A percentile compares a stretch with the other conserved stretches of the same genome.
phyloP scores from a whole-genome alignment of 64 coral and sea anemone genomes.

The Stichodactyla mertensii region DNA sequence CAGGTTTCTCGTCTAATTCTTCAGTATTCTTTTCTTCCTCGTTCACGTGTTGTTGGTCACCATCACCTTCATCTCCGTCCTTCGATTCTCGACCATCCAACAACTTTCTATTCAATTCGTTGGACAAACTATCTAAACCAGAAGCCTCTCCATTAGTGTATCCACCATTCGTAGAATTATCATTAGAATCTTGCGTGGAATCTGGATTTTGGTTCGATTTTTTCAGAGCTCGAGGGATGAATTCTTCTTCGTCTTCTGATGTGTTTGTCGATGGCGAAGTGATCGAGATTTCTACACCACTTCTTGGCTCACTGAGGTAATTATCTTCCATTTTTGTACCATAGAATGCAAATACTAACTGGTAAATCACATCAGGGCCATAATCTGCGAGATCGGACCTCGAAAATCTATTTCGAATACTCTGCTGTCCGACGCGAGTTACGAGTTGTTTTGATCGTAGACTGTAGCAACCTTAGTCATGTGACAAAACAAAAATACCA shows the following conservation, averaged over 20 bases:
- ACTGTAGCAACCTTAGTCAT: conserved; percentile 26
- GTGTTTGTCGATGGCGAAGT: conserved; percentile 32
- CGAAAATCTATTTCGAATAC: background rate
- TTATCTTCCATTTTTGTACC: conserved; percentile 13
- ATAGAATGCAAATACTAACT: background rate
- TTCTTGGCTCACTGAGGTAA: conserved; percentile 33
- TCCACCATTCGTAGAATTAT: background rate
- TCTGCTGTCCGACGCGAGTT: background rate
- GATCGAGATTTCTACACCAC: conserved; percentile 38
- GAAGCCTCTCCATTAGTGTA: background rate
- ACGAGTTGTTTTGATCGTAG: conserved; percentile 28
- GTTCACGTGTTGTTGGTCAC: background rate
- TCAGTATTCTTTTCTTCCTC: background rate
- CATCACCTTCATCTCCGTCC: conserved; percentile 1
- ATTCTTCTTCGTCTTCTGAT: conserved; percentile 43
- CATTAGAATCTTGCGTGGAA: background rate
- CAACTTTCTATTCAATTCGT: background rate
- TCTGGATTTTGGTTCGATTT: background rate
- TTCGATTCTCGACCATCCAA: conserved; percentile 1
- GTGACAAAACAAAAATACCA: conserved; percentile 33
- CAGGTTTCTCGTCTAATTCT: conserved; percentile 45
- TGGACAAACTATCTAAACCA: background rate
- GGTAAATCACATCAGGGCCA: background rate
- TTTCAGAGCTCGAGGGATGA: background rate
- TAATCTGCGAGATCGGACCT: background rate